Base-by-base conservation (phyloP, 1,140 invertebrate genomes). In the Stenopsyche tienmushanensis region DNA sequence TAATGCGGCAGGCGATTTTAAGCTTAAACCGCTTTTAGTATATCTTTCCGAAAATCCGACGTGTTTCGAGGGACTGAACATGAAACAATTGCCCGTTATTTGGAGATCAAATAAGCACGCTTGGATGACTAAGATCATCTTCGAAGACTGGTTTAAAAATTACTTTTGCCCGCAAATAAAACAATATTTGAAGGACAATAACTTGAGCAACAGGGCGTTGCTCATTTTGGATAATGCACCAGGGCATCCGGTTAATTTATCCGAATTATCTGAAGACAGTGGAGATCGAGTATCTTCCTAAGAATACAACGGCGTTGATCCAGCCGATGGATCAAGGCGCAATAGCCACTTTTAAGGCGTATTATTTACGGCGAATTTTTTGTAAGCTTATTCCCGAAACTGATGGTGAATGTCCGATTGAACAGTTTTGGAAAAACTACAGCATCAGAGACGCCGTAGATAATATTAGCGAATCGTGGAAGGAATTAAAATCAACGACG, bases 71-170 rank as follows among this genome's bases (percentile, higher is more conserved):
- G 44, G 44, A 7, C 15, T 8, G 8, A 17, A 47, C 17, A 47
- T n/a, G 65, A 55, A 64, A 67, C 49, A 70, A 41, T 71, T 79
- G 21, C 75, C 75, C 10, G 76, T 79, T 39, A 69, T 72, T 62
- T 80, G 73, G 72, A 71, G 66, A 62, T 69, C 74, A 55, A 78
- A 79, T 66, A 71, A 71, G 34, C 78, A 76, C 71, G 75, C 74
- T 41, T 76, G 73, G 73, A 68, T 80, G 41, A 78, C 72, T 49
- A 65, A 65, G 55, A 54, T 63, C 13, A 41, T 78, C 47, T 77
- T 78, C 71, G 57, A 72, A 53, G 70, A 75, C 44, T 79, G 57
- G 67, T 64, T 70, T 62, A 62, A 62, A 29, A 66, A 65, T 44
- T 62, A 52, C 57, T 60, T 69, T 62, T 49, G 65, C 65, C 64